These are phyloP conservation scores for Schizaphis graminum DNA, from an alignment of 2,888 invertebrate genomes.

Conservation along the genomic window DNA sequence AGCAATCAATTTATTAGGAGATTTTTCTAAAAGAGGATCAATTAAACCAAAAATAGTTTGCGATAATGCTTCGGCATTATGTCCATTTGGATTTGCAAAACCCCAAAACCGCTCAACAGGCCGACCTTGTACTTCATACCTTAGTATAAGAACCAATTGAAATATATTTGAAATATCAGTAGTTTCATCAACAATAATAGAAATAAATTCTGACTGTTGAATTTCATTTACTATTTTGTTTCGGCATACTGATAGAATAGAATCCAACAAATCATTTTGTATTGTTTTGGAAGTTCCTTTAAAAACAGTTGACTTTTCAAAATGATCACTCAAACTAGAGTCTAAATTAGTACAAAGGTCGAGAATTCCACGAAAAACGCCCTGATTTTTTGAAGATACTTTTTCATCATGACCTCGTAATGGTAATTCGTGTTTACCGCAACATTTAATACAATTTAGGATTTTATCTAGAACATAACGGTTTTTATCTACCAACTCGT, in stretches of 20 bases:
- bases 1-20: constrained; percentile 20
- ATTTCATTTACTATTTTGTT: constrained; percentile 21
- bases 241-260: constrained; percentile 11
- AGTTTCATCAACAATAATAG: constrained; percentile 1
- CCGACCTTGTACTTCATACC: constrained; percentile 29
- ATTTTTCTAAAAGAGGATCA: not conserved
- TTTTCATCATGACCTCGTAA: constrained; percentile 17
- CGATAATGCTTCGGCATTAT: constrained; percentile 19
- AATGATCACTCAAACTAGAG: not conserved
- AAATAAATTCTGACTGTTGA: constrained; percentile 3
- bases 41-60: not conserved
- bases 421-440: constrained; percentile 15
- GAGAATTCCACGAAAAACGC: constrained; percentile 19
- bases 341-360: constrained; percentile 3
- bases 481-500: constrained; percentile 20
- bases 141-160: not conserved
- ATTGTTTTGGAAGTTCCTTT: constrained; percentile 2
- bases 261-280: constrained; percentile 21
- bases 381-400: not conserved
- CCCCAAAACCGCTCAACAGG: constrained; percentile 34
- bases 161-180: constrained; percentile 11
- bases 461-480: constrained; percentile 19
- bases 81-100: not conserved
- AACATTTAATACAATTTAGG: constrained; percentile 34
- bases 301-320: not conserved